phyloP scores from a whole-genome alignment of 2,888 invertebrate genomes.

The Pogonocherus hispidulus region DNA sequence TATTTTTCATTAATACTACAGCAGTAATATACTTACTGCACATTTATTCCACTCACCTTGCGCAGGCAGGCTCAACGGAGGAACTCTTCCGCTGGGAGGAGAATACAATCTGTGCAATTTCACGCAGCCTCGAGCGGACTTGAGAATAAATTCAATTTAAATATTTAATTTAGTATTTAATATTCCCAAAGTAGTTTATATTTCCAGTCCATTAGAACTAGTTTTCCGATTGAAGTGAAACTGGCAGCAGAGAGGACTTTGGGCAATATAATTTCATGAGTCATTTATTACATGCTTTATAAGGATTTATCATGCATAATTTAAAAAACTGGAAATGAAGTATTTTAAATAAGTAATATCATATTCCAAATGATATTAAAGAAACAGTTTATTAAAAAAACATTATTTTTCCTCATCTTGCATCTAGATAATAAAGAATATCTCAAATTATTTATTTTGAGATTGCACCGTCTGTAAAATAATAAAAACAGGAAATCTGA shows the following conservation, averaged over 20 bases:
- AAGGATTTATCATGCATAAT: too few species aligned
- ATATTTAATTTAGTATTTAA: constrained; percentile 27
- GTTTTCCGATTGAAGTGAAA: neutral
- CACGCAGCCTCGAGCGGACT: constrained; percentile 10
- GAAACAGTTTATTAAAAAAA: too few species aligned
- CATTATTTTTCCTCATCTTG: too few species aligned
- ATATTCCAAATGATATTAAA: too few species aligned
- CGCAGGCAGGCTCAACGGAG: neutral
- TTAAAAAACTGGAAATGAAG: too few species aligned
- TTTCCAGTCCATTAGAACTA: constrained; percentile 9
- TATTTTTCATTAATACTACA: neutral
- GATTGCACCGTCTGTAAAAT: too few species aligned
- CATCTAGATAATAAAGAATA: too few species aligned
- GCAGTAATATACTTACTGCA: neutral
- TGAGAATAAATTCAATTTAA: constrained; percentile 22
- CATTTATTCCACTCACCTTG: neutral
- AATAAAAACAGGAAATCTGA: too few species aligned
- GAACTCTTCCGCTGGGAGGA: neutral
- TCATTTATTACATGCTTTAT: neutral
- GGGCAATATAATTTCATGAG: neutral
- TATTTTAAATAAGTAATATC: too few species aligned
- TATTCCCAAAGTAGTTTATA: constrained; percentile 16
- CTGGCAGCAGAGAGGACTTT: too few species aligned
- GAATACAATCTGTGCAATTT: neutral
- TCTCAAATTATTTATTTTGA: too few species aligned